These are phyloP conservation scores for Leptobrachium ailaonicum DNA, from an alignment of 2,113 vertebrate species.

Conservation along the genomic window DNA sequence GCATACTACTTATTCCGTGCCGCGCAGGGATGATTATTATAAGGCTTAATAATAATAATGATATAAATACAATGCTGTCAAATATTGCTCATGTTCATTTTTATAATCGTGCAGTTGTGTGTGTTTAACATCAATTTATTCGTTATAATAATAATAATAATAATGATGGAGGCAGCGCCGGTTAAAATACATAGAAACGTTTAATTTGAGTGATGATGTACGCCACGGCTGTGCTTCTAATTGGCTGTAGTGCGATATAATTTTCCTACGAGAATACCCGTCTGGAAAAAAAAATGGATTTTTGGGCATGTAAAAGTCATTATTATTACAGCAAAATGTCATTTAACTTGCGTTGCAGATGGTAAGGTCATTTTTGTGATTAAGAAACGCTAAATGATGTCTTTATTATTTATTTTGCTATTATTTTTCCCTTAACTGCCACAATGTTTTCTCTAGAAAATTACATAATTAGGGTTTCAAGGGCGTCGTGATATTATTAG, in stretches of 20 bases:
- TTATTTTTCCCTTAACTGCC: neutral
- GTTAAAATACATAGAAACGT: neutral
- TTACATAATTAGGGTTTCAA: neutral
- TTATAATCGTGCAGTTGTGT: no score
- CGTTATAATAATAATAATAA: no score
- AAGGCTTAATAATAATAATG: no score
- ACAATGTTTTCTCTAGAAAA: neutral
- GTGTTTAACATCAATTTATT: no score
- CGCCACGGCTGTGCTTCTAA: neutral
- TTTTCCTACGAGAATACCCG: neutral
- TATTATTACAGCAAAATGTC: neutral
- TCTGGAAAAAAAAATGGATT: neutral
- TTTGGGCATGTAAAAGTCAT: neutral
- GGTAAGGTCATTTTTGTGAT: neutral
- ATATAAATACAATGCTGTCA: no score
- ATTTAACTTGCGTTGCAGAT: neutral
- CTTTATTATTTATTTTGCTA: slow-evolving; percentile 4
- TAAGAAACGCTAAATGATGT: neutral
- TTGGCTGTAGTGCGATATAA: neutral
- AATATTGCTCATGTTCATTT: no score
- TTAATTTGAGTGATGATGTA: neutral
- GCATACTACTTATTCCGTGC: no score
- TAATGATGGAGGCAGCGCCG: neutral
- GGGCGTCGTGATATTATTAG: neutral
- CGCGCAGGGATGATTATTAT: no score